These are phyloP conservation scores for Raja brachyura DNA, from an alignment of 2,113 vertebrate species.

Conservation along the genomic window DNA sequence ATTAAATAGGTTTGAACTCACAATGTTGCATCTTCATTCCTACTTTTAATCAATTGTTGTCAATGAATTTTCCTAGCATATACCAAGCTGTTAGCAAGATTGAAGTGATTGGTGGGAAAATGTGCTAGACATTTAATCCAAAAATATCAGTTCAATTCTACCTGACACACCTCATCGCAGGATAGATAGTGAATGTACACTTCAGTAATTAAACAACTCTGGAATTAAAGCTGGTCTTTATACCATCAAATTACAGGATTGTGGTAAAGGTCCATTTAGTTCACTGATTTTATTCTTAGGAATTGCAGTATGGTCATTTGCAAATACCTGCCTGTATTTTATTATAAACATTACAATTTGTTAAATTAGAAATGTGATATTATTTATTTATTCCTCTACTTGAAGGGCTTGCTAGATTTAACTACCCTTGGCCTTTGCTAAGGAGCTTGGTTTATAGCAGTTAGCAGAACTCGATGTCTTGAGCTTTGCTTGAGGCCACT, in stretches of 20 bases:
- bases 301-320: not conserved
- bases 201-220: too few relatives aligned
- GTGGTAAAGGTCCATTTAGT: too few relatives aligned
- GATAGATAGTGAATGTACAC: too few relatives aligned
- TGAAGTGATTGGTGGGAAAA: too few relatives aligned
- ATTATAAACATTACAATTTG: not conserved
- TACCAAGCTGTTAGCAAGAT: too few relatives aligned
- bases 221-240: too few relatives aligned
- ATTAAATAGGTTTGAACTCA: not conserved
- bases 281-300: not conserved
- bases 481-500: not conserved
- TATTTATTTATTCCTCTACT: not conserved
- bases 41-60: not conserved
- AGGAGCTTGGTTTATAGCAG: not conserved
- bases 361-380: not conserved
- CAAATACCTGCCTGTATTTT: not conserved
- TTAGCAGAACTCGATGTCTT: not conserved
- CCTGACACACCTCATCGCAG: too few relatives aligned
- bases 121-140: too few relatives aligned
- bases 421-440: not conserved
- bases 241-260: too few relatives aligned
- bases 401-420: conserved; percentile 13
- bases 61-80: too few relatives aligned
- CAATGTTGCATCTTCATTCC: not conserved
- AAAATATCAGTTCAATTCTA: too few relatives aligned